Percentiles rank a stretch among this genome's conserved stretches.
These are phyloP conservation scores for Oryzias javanicus DNA, from an alignment of 2,113 vertebrate species.

Conservation along the genomic window DNA sequence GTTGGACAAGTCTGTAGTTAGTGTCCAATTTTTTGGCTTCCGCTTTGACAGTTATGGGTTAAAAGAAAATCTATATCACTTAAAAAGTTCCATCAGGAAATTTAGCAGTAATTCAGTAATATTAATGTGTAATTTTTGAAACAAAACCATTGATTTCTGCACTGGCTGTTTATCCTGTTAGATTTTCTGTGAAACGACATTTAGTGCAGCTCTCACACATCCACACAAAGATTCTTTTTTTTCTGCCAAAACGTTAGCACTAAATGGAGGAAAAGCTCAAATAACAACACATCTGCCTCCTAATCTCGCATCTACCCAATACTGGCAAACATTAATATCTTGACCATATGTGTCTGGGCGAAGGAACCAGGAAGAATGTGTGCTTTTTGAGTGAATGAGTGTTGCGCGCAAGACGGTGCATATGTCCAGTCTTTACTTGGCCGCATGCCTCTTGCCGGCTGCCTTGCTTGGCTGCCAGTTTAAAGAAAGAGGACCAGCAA, in stretches of 20 bases:
- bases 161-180: constrained; percentile 36
- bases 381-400: constrained; percentile 14
- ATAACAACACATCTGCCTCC: too few species aligned
- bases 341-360: background rate
- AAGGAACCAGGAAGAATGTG: background rate
- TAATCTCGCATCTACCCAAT: background rate
- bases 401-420: constrained; percentile 16
- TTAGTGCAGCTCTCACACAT: background rate
- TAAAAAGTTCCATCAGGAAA: too few species aligned
- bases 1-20: too few species aligned
- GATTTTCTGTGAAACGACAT: constrained; percentile 38
- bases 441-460: constrained; percentile 27
- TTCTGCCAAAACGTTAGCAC: too few species aligned
- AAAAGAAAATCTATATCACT: too few species aligned
- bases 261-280: too few species aligned
- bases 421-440: constrained; percentile 42
- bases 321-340: background rate
- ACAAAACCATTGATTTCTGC: constrained; percentile 44
- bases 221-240: too few species aligned
- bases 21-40: too few species aligned
- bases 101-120: too few species aligned
- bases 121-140: too few species aligned
- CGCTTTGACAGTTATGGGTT: too few species aligned
- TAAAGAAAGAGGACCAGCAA: constrained; percentile 38
- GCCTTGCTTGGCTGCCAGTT: constrained; percentile 45